Conservation (phyloP, 1,140 invertebrate genomes). For the Atta cephalotes region DNA sequence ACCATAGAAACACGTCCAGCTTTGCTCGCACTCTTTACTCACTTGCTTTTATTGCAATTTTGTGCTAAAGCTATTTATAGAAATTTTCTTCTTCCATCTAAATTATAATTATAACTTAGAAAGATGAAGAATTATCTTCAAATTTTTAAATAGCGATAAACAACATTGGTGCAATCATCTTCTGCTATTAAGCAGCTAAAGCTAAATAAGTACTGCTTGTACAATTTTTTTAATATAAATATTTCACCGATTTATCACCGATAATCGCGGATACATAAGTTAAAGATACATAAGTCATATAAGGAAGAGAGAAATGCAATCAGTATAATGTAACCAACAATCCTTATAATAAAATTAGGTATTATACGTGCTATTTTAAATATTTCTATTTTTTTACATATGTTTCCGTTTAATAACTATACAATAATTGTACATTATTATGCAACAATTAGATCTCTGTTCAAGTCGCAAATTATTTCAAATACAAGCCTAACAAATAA, state of each 20-base stretch:
- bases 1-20: constrained; percentile 38
- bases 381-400: constrained; percentile 27
- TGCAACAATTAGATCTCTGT: constrained; percentile 3
- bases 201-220: constrained; percentile 15
- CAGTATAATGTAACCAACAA: constrained; percentile 7
- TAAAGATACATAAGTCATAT: constrained; percentile 2
- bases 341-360: constrained; percentile 34
- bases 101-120: constrained; percentile 28
- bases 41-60: constrained; percentile 6
- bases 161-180: not conserved
- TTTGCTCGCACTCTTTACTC: not conserved
- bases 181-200: not conserved
- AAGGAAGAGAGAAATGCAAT: constrained; percentile 33
- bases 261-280: not conserved
- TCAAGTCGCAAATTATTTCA: constrained; percentile 30
- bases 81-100: not conserved
- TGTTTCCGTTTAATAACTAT: constrained; percentile 25
- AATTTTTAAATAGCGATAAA: not conserved
- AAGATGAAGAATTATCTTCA: not conserved
- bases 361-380: not conserved
- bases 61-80: not conserved
- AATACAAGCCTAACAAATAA: not conserved
- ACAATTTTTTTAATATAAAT: not conserved
- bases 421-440: constrained; percentile 47
- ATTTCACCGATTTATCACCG: not conserved